Evolutionary conservation across 2,888 invertebrate species (phyloP).

Genomic region (Meteorus cinctellus): DNA sequence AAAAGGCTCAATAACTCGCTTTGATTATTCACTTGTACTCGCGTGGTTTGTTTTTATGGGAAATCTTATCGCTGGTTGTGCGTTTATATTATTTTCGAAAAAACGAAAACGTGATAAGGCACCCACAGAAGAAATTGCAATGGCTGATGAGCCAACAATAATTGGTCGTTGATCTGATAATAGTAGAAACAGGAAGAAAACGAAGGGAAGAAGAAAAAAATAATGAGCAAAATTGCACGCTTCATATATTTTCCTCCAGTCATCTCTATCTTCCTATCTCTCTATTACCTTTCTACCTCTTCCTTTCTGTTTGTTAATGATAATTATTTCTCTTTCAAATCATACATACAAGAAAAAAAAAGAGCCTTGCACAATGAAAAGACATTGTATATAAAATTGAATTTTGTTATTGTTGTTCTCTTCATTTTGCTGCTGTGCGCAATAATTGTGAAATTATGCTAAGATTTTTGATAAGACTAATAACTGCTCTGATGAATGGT

Average conservation of each 20-base stretch:
- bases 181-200: slow-evolving; percentile 3
- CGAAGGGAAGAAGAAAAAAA: slow-evolving; percentile 18
- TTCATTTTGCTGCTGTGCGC: slow-evolving; percentile 11
- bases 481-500: slow-evolving; percentile 19
- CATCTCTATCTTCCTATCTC: slow-evolving; percentile 2
- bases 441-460: slow-evolving; percentile 4
- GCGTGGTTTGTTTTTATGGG: slow-evolving; percentile 86
- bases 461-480: slow-evolving; percentile 20
- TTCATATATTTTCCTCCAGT: slow-evolving; percentile 15
- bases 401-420: slow-evolving; percentile 5
- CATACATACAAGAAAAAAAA: slow-evolving; percentile 25
- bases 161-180: slow-evolving; percentile 74
- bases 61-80: slow-evolving; percentile 80
- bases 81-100: slow-evolving; percentile 87
- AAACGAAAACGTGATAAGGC: slow-evolving; percentile 90
- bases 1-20: slow-evolving; percentile 78
- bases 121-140: slow-evolving; percentile 86
- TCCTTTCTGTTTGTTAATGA: slow-evolving; percentile 24
- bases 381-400: slow-evolving; percentile 46
- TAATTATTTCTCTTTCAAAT: slow-evolving; percentile 30
- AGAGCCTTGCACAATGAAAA: slow-evolving; percentile 36
- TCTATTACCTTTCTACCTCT: background rate
- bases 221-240: background rate
- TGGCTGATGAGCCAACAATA: slow-evolving; percentile 90
- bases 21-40: slow-evolving; percentile 83